phyloP scores from a whole-genome alignment of 2,888 invertebrate genomes.

The Drosophila testacea region DNA sequence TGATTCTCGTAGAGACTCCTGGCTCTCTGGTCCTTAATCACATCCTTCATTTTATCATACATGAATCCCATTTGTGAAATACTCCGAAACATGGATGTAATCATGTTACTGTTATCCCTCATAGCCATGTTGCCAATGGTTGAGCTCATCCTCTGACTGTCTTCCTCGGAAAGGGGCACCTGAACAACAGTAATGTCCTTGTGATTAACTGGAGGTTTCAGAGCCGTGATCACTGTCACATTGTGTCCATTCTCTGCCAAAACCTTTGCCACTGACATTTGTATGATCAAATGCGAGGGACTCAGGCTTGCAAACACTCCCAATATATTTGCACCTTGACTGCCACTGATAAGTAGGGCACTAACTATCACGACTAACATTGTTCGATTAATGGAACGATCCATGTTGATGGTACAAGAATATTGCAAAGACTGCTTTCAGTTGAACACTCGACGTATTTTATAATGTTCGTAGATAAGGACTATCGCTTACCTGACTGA shows the following conservation, averaged over 20 bases:
- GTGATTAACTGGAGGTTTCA: slow-evolving; percentile 69
- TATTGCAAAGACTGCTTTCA: slow-evolving; percentile 7
- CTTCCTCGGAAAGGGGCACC: slow-evolving; percentile 57
- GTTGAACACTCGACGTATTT: neutral
- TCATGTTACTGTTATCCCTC: slow-evolving; percentile 56
- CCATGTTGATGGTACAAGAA: slow-evolving; percentile 16
- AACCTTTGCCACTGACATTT: slow-evolving; percentile 75
- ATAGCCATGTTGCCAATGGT: slow-evolving; percentile 49
- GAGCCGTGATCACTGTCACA: slow-evolving; percentile 78
- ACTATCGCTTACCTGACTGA: slow-evolving; percentile 15
- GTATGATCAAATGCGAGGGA: slow-evolving; percentile 82
- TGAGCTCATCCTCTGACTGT: slow-evolving; percentile 34
- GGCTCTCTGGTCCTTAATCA: slow-evolving; percentile 62
- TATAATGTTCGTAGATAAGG: slow-evolving; percentile 27
- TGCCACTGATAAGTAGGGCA: slow-evolving; percentile 22
- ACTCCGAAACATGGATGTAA: slow-evolving; percentile 20
- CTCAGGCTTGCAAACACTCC: slow-evolving; percentile 79
- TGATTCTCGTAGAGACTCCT: slow-evolving; percentile 70
- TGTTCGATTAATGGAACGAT: neutral
- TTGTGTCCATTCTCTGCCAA: slow-evolving; percentile 82
- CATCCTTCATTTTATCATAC: slow-evolving; percentile 60
- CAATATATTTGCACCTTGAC: slow-evolving; percentile 74
- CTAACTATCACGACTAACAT: slow-evolving; percentile 14
- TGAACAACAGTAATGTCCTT: slow-evolving; percentile 59
- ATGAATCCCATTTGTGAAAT: slow-evolving; percentile 49